Conservation (phyloP, 2,888 invertebrate genomes). For the Coecobrya sp. region DNA sequence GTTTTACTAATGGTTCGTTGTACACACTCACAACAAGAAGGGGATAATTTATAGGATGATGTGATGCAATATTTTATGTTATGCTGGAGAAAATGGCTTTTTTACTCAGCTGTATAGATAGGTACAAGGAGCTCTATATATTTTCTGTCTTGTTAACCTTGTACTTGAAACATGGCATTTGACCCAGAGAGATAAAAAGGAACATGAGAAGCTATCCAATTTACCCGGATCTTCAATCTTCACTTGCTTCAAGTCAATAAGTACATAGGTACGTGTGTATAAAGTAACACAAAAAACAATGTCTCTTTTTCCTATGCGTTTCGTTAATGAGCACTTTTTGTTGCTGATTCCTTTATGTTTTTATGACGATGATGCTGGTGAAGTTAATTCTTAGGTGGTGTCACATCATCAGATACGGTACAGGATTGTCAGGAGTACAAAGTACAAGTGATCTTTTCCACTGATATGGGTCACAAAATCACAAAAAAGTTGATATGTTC, state of each 20-base stretch:
- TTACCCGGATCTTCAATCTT: slow-evolving; percentile 36
- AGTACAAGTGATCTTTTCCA: slow-evolving; percentile 24
- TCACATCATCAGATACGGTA: slow-evolving; percentile 17
- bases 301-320: slow-evolving; percentile 2
- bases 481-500: slow-evolving; percentile 1
- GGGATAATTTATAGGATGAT: slow-evolving; percentile 36
- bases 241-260: not conserved
- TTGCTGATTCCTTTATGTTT: not conserved
- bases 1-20: slow-evolving; percentile 4
- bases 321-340: slow-evolving; percentile 20
- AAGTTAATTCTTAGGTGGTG: slow-evolving; percentile 23
- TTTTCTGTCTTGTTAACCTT: slow-evolving; percentile 48
- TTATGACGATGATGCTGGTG: not conserved
- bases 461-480: slow-evolving; percentile 33
- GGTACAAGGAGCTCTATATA: not conserved
- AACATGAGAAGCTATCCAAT: slow-evolving; percentile 20
- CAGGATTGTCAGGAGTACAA: not conserved
- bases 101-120: slow-evolving; percentile 41
- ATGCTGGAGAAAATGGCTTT: slow-evolving; percentile 1
- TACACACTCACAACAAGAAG: not conserved
- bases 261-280: not conserved
- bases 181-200: slow-evolving; percentile 49
- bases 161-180: slow-evolving; percentile 55
- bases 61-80: slow-evolving; percentile 8
- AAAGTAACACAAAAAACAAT: slow-evolving; percentile 3